These are phyloP conservation scores for Stenchaetothrips biformis DNA, from an alignment of 2,888 invertebrate species.

Conservation along the genomic window DNA sequence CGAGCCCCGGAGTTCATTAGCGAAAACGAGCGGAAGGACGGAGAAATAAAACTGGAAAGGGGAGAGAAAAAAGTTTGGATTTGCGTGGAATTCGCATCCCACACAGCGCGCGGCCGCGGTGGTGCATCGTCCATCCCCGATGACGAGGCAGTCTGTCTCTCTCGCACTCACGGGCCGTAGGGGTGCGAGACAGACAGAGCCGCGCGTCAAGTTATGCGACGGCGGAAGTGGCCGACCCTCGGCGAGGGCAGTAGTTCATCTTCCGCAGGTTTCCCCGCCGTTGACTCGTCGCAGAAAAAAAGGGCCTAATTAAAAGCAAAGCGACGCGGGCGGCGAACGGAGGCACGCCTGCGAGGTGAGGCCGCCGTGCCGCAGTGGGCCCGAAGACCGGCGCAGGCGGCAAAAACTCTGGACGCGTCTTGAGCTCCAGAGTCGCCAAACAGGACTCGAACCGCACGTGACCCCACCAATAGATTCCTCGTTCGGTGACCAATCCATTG, in stretches of 20 bases:
- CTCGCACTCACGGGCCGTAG: not conserved
- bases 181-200: no score
- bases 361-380: no score
- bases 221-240: not conserved
- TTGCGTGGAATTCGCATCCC: not conserved
- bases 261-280: not conserved
- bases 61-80: not conserved
- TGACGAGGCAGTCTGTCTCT: not conserved
- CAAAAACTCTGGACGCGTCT: no score
- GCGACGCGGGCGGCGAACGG: conserved; percentile 8
- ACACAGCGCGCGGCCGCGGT: not conserved
- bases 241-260: conserved; percentile 3
- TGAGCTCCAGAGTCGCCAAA: no score
- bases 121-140: no score
- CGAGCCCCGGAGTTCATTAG: not conserved
- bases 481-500: no score
- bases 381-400: no score
- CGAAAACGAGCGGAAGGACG: conserved; percentile 10
- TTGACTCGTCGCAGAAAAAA: not conserved
- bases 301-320: not conserved
- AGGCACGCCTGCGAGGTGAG: no score
- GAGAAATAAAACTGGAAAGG: not conserved
- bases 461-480: no score
- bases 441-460: no score
- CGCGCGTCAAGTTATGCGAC: no score